Conservation (phyloP, 1,140 invertebrate genomes). For the Cryptotermes secundus region DNA sequence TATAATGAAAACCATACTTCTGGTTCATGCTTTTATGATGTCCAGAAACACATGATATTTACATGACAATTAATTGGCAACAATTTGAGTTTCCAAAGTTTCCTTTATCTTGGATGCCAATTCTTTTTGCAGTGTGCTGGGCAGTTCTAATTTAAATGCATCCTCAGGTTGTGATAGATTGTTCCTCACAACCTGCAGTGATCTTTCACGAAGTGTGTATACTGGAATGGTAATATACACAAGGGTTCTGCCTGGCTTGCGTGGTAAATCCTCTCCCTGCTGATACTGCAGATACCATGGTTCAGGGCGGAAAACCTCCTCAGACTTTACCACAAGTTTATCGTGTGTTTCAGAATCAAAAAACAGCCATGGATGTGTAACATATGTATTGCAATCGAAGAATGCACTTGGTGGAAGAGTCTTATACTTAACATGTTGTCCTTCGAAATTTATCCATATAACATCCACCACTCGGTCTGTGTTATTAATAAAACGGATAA, state of each 20-base stretch:
- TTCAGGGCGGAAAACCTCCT: conserved; percentile 48
- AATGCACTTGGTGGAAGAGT: conserved; percentile 52
- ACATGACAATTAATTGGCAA: neutral
- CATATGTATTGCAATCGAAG: conserved; percentile 68
- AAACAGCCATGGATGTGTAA: conserved; percentile 73
- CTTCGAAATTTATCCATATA: conserved; percentile 70
- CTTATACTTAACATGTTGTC: conserved; percentile 57
- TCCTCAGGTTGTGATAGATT: neutral
- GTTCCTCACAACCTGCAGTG: conserved; percentile 44
- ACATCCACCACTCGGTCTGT: conserved; percentile 62
- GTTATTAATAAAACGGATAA: conserved; percentile 67
- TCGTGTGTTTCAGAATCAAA: conserved; percentile 61
- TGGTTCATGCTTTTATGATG: too few species aligned
- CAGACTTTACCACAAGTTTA: conserved; percentile 45
- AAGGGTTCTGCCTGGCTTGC: conserved; percentile 39
- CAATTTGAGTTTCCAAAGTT: neutral
- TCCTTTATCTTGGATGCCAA: neutral
- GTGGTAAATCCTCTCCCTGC: conserved; percentile 32
- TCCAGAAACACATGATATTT: too few species aligned
- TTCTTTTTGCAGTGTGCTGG: conserved; percentile 9
- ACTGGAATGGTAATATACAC: conserved; percentile 48
- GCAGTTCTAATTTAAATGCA: conserved; percentile 23
- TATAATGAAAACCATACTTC: too few species aligned
- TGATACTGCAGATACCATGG: conserved; percentile 39
- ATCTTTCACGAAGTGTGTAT: conserved; percentile 45